Evolutionary conservation across 2,888 invertebrate species (phyloP), one percentile per base, ranked within the genome.

Genomic region (Leptinotarsa rubiginosa): DNA sequence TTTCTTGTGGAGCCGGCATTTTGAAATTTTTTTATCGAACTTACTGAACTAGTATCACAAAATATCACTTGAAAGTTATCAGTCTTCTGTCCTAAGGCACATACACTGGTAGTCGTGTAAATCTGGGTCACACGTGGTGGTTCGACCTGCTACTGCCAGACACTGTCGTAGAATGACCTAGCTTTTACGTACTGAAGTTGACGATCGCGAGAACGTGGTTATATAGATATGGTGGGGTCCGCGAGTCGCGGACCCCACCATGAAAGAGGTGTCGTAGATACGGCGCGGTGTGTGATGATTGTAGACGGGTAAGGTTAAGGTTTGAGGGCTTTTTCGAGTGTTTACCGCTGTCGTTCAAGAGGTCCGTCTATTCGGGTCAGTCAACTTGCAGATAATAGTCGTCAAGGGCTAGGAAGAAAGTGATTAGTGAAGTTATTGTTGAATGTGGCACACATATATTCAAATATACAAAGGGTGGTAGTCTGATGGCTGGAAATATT

Each of bases 101-200:
- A 62, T 62, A 31, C 62, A 74, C 69, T 77, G 75, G 74, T 80
- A 74, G 73, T 73, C 75, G 74, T 77, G 77, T 77, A 76, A 80
- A 83, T 80, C 76, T 83, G 80, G 84, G 84, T 84, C 84, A 83
- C 84, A 81, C 83, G 83, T 81, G 81, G 79, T 81, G 76, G 73
- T 78, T 77, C 72, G 78, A 79, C 79, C 70, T 79, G 87, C 87
- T 86, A 87, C 87, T 87, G 87, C 87, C 87, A 87, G 86, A 86
- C 77, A 85, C 85, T 83, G 83, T 84, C 82, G 85, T 85, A 84
- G 83, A 82, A 85, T 85, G 86, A 87, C 87, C 86, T 87, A 86
- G 87, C 86, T 85, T 85, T 65, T 59, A 73, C 66, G 71, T 73
- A 75, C 76, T 76, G 73, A 50, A 73, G 73, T 67, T 65, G 76